Base-by-base conservation (phyloP, 2,797 vertebrate genomes). In the Molossus alvarezi region DNA sequence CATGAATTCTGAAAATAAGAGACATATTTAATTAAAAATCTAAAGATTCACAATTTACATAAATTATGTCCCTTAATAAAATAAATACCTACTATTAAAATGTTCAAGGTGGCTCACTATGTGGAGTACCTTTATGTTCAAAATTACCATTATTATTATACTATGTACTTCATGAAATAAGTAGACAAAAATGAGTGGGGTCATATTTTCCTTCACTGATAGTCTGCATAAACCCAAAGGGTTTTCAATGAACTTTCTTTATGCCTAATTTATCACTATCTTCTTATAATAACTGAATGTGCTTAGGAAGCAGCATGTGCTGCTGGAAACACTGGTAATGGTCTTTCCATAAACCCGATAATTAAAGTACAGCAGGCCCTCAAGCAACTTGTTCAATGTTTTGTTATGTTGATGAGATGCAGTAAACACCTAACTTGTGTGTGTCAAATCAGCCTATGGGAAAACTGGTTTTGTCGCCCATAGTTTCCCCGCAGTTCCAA, bases 1-100 rank as follows among this genome's bases (percentile, higher is more conserved):
- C 99, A 99, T 99, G 98, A 99, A 99, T 97, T 99, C 99, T 99
- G 97, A 87, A 98, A 98, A 95, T 3, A 97, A 97, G 14, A 81
- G 82, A 86, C 69, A 97, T 72, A 84, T 60, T 97, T 92, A 96
- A 92, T 92, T 98, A 95, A 97, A 96, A 94, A 69, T 10, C 1
- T 62, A 81, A 89, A 90, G 80, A 87, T 2, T 92, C 86, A 90
- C 23, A 96, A 29, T n/a, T 95, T 84, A 95, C 5, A 90, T 13
- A 94, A 53, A 80, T 64, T 62, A 95, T 2, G 5, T 87, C 60
- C 73, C 58, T 86, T 89, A 95, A 65, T 83, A 90, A 92, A 84
- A 69, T 60, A 90, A 53, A 76, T 53, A 71, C 6, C 1, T 64
- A 57, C n/a, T n/a, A n/a, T 41, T 58, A 90, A 88, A 81, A 82